Conservation (phyloP, 92 coral and sea anemone genomes). For the Meandrina meandrites region DNA sequence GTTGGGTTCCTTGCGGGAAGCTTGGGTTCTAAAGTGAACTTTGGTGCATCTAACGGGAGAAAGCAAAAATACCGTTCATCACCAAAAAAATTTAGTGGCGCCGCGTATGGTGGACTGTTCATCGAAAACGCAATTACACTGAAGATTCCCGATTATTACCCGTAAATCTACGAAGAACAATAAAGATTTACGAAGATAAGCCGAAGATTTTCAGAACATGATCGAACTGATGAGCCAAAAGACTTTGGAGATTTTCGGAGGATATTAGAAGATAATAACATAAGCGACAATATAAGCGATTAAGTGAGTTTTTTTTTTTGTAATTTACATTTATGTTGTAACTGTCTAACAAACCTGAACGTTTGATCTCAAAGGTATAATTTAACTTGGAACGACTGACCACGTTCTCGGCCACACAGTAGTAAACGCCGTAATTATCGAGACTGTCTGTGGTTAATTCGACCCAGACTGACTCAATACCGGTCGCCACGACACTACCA, state of each 20-base stretch:
- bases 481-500: constrained; percentile 29
- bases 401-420: constrained; percentile 55
- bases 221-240: not conserved
- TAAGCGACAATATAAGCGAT: too few species aligned
- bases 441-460: constrained; percentile 49
- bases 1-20: constrained; percentile 24
- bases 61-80: not conserved
- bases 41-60: not conserved
- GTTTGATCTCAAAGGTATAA: constrained; percentile 36
- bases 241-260: not conserved
- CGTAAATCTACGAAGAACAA: not conserved
- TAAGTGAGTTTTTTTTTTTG: too few species aligned
- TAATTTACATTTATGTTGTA: too few species aligned
- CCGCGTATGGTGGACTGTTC: too few species aligned
- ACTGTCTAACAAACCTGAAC: constrained; percentile 43
- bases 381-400: constrained; percentile 42
- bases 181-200: not conserved
- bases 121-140: not conserved
- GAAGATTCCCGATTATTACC: not conserved
- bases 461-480: constrained; percentile 52
- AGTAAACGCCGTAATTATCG: constrained; percentile 58
- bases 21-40: constrained; percentile 24
- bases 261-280: not conserved
- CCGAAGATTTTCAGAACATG: not conserved
- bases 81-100: not conserved